These are phyloP conservation scores for Nezara viridula DNA, from an alignment of 2,888 invertebrate species.

Conservation along the genomic window DNA sequence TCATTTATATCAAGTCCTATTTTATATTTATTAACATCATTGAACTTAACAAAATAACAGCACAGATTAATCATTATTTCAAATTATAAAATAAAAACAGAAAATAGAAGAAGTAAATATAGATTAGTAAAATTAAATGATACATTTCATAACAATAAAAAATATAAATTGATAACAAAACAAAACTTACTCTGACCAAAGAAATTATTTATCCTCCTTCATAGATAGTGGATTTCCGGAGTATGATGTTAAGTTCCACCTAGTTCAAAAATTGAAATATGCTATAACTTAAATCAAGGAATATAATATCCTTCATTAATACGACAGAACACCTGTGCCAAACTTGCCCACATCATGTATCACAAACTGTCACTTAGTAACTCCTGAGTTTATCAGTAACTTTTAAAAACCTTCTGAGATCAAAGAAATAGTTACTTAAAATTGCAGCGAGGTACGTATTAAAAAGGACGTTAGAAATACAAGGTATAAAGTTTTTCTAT, in stretches of 20 bases:
- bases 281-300: not conserved
- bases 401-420: not conserved
- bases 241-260: not conserved
- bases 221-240: not conserved
- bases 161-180: not conserved
- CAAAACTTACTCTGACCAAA: not conserved
- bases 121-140: not conserved
- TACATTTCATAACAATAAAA: no score
- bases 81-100: no score
- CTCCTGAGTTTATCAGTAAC: no score
- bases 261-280: not conserved
- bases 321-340: not conserved
- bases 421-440: slow-evolving; percentile 1
- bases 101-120: no score
- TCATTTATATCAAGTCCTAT: not conserved
- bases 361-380: no score
- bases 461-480: no score
- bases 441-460: slow-evolving; percentile 2
- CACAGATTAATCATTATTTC: no score
- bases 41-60: not conserved
- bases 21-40: not conserved
- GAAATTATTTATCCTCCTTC: not conserved
- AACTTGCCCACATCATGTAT: not conserved
- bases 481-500: no score
- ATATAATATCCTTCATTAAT: not conserved